phyloP scores from a whole-genome alignment of 2,888 invertebrate genomes.

The Steinernema hermaphroditum region DNA sequence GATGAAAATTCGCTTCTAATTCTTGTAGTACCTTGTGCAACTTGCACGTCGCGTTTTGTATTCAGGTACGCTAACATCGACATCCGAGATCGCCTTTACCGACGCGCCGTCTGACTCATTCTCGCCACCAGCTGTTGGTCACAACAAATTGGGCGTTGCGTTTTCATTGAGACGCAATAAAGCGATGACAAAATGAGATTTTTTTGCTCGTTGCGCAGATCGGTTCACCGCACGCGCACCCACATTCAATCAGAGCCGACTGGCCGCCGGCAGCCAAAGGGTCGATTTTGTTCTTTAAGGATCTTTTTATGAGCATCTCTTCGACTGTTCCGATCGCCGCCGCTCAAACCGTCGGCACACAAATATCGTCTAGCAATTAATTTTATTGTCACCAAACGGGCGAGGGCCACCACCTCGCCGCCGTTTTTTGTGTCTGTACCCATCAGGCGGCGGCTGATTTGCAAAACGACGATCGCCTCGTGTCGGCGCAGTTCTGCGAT shows the following conservation, averaged over 20 bases:
- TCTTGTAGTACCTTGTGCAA: no score
- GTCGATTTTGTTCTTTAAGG: background rate
- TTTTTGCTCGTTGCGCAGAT: conserved; percentile 8
- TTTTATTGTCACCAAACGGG: conserved; percentile 27
- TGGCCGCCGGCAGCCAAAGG: background rate
- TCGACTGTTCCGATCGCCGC: background rate
- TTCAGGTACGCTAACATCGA: no score
- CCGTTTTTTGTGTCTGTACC: background rate
- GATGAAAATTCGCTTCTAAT: no score
- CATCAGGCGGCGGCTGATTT: no score
- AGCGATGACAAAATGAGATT: conserved; percentile 22
- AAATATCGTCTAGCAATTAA: conserved; percentile 21
- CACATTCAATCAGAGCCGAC: conserved; percentile 21
- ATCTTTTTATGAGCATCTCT: conserved; percentile 14
- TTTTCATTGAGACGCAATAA: conserved; percentile 25
- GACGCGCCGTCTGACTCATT: background rate
- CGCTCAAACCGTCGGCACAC: conserved; percentile 7
- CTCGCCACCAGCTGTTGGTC: conserved; percentile 28
- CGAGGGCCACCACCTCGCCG: conserved; percentile 17
- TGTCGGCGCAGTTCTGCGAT: background rate
- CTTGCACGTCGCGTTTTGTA: no score
- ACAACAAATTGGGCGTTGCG: conserved; percentile 31
- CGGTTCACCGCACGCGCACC: background rate
- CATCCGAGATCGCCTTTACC: no score
- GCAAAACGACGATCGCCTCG: background rate